A percentile compares a stretch with the other conserved stretches of the same genome.
Conservation (phyloP, 2,113 vertebrate genomes). For the Numida meleagris region DNA sequence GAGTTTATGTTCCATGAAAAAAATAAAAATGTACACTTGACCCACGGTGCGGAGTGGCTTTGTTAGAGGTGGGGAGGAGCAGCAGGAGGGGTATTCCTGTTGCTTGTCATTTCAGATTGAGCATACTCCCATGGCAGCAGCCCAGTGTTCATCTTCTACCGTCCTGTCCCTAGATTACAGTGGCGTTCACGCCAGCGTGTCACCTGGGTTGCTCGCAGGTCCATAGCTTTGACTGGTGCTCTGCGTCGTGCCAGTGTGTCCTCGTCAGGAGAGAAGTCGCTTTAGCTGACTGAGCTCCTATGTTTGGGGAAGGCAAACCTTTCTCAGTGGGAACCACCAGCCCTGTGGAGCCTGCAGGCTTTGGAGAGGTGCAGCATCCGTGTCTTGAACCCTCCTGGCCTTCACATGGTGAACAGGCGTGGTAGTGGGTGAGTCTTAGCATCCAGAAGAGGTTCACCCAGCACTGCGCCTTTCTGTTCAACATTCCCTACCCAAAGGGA, state of each 20-base stretch:
- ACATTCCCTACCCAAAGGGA: neutral
- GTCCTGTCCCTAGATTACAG: neutral
- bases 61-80: neutral
- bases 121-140: neutral
- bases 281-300: too few relatives aligned
- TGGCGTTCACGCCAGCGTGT: neutral
- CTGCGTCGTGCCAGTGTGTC: fast-evolving
- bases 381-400: neutral
- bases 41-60: constrained; percentile 46
- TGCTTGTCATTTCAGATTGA: neutral
- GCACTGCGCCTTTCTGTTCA: fast-evolving
- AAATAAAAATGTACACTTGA: constrained; percentile 78
- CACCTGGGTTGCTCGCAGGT: neutral
- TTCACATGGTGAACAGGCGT: neutral
- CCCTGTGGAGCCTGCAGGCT: neutral
- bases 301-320: fast-evolving
- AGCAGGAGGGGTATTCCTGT: neutral
- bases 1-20: constrained; percentile 82
- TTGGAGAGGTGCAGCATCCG: neutral
- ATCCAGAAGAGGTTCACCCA: fast-evolving
- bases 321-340: neutral
- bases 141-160: fast-evolving
- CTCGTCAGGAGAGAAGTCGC: neutral
- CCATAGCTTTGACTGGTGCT: neutral
- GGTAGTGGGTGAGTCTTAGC: neutral